Evolutionary conservation across 2,113 vertebrate genomes (phyloP).

Genomic region (Sporophila hypoxantha): DNA sequence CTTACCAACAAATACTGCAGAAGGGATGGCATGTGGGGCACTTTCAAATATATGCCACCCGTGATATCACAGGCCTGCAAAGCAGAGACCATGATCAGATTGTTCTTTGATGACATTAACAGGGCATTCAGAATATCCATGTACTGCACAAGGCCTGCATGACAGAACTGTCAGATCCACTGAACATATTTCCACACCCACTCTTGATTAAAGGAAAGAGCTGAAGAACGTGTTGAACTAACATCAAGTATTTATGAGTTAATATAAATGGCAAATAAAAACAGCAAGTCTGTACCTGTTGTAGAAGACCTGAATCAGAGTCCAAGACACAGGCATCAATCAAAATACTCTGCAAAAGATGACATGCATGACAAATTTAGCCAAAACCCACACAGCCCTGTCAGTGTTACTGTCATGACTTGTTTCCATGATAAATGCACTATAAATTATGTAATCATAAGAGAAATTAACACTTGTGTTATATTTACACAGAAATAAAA

Average conservation of each 20-base stretch:
- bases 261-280: neutral
- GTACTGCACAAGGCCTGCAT: neutral
- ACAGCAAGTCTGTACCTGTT: constrained; percentile 77
- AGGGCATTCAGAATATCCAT: neutral
- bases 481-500: neutral
- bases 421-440: neutral
- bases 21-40: constrained; percentile 87
- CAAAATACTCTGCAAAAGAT: constrained; percentile 79
- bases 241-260: neutral
- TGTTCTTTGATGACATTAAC: neutral
- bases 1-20: constrained; percentile 93
- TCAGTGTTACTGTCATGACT: neutral
- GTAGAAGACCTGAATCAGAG: constrained; percentile 90
- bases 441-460: neutral
- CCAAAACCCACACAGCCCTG: neutral
- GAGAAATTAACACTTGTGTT: neutral
- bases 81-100: neutral
- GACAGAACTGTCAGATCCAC: neutral
- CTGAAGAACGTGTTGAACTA: neutral
- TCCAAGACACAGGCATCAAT: constrained; percentile 95
- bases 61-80: constrained; percentile 95
- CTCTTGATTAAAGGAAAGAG: neutral
- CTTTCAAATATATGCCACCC: constrained; percentile 89
- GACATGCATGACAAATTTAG: neutral
- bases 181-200: neutral